Conservation (phyloP, 2,888 invertebrate species). For the Norana najaformis region DNA sequence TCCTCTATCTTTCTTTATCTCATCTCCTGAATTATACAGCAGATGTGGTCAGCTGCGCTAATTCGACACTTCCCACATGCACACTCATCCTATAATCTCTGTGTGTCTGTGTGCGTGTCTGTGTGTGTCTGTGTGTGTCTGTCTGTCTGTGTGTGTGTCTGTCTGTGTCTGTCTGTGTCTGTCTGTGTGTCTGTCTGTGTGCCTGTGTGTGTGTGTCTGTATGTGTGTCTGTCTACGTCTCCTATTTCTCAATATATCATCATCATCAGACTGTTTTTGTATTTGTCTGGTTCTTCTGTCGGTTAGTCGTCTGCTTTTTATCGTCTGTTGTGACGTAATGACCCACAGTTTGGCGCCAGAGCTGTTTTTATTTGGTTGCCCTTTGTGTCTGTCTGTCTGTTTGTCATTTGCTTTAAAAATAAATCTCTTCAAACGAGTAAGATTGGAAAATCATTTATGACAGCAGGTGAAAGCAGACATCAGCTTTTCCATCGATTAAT, state of each 20-base stretch:
- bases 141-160: no score
- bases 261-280: neutral
- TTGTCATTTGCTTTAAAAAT: neutral
- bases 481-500: neutral
- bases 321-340: neutral
- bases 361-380: neutral
- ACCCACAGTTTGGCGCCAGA: neutral
- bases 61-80: neutral
- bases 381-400: neutral
- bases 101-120: no score
- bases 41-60: neutral
- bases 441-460: neutral
- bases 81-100: neutral
- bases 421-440: neutral
- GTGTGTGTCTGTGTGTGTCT: no score
- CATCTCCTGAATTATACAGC: no score
- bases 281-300: neutral
- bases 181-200: neutral
- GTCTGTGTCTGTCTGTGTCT: no score
- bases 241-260: neutral
- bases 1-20: no score
- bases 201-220: no score
- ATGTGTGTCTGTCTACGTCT: neutral
- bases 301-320: neutral
- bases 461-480: neutral